These are phyloP conservation scores for Mesembrinibis cayennensis DNA, from an alignment of 2,113 vertebrate species.

Conservation along the genomic window DNA sequence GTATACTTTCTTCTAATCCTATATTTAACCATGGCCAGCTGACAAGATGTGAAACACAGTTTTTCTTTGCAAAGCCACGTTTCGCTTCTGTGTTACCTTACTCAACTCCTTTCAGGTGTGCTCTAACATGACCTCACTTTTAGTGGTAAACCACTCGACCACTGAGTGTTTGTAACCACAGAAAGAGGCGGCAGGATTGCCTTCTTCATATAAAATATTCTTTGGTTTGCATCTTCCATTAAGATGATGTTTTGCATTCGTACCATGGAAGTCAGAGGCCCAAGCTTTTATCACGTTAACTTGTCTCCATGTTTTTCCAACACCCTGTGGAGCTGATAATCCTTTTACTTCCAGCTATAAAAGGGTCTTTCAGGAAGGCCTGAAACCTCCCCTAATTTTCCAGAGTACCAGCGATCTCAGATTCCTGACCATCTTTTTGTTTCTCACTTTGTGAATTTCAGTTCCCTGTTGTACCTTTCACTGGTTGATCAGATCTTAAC, in stretches of 20 bases:
- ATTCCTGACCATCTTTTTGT: not conserved
- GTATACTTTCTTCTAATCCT: not conserved
- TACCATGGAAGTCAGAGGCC: not conserved
- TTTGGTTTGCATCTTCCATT: not conserved
- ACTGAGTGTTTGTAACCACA: not conserved
- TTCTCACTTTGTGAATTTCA: not conserved
- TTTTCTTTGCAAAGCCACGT: not conserved
- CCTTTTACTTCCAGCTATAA: not conserved
- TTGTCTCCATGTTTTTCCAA: not conserved
- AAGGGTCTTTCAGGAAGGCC: not conserved
- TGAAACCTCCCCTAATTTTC: not conserved
- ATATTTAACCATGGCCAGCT: not conserved
- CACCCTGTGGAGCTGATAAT: not conserved
- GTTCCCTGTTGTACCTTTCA: not conserved
- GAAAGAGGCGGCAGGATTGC: not conserved
- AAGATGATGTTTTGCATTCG: not conserved
- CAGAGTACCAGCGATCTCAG: not conserved
- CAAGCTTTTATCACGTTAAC: not conserved
- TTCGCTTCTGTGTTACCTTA: not conserved
- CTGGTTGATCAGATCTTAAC: not conserved
- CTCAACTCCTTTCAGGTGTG: not conserved
- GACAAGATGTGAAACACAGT: not conserved
- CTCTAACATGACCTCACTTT: not conserved
- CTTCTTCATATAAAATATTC: not conserved
- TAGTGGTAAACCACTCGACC: not conserved